Base-by-base conservation (phyloP, 1,140 invertebrate genomes). In the Drosophila repletoides region DNA sequence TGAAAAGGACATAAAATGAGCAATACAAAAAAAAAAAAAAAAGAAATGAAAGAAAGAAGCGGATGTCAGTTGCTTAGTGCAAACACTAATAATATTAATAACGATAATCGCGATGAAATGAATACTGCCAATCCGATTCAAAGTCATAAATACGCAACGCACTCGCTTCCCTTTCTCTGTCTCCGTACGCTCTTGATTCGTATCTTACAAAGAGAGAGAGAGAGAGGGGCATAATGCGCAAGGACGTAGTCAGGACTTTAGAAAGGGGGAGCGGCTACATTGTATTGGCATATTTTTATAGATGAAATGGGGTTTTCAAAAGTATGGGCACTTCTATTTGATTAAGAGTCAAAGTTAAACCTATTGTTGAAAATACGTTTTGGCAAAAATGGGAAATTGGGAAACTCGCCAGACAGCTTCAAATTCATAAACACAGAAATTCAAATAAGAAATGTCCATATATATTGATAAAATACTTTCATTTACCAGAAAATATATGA, bases 11-110 rank as follows among this genome's bases (percentile, higher is more conserved):
- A 14, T 31, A n/a, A 22, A 34, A 41, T 40, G 6, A 17, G 5
- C n/a, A n/a, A n/a, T n/a, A 10, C 10, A 19, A 10, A 9, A 17
- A 3, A 14, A 38, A 26, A 6, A 33, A n/a, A 15, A 4, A 19
- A 5, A 12, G 5, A 34, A 45, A 5, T 34, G 26, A 38, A 4
- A 33, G 43, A 17, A 38, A 33, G 33, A 10, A 40, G 26, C 26
- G 48, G 34, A 69, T 64, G 67, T 66, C 67, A 75, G 49, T 59
- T 72, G 40, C 46, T 46, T 51, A 49, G 33, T 40, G 48, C 72
- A 81, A 73, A 76, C 65, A 77, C 71, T 79, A 88, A 88, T 88
- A 79, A 88, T 84, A 84, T 79, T 75, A 84, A 84, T 84, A 84
- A 86, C 66, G 52, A 79, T 86, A 76, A 72, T 84, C 70, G 59